Evolutionary conservation across 2,113 vertebrate species (phyloP).

Genomic region (Psilopogon haemacephalus): DNA sequence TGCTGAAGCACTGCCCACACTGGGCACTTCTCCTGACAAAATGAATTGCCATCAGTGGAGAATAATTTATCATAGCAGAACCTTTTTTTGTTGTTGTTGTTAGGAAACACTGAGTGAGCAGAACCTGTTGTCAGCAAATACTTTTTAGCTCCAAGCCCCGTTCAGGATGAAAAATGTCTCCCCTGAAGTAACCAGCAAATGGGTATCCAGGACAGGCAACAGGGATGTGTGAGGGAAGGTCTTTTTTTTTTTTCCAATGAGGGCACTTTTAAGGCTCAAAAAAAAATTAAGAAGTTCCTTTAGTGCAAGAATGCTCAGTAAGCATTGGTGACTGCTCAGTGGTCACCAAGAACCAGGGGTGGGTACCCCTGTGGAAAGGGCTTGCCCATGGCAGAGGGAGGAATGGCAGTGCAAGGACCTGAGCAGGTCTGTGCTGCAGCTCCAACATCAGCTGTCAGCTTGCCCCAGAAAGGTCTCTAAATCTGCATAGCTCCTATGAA

Average conservation of each 20-base stretch:
- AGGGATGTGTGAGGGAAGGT: neutral
- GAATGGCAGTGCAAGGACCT: neutral
- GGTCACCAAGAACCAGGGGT: neutral
- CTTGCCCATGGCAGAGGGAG: neutral
- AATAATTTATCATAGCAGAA: slow-evolving; percentile 38
- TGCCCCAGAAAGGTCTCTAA: neutral
- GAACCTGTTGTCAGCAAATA: neutral
- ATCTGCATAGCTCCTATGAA: neutral
- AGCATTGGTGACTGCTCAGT: no score
- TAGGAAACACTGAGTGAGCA: neutral
- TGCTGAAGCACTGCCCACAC: neutral
- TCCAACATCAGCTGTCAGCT: neutral
- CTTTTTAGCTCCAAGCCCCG: neutral
- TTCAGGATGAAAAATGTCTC: slow-evolving; percentile 4
- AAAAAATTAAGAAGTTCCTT: neutral
- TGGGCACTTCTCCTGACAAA: neutral
- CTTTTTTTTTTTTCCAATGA: neutral
- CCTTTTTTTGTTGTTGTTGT: neutral
- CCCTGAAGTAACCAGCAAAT: neutral
- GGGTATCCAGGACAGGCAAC: neutral
- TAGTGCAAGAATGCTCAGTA: no score
- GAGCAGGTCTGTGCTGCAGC: rapidly evolving
- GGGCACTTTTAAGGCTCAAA: neutral
- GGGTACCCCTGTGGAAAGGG: neutral
- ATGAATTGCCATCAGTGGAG: neutral